Evolutionary conservation across 92 coral and sea anemone species (phyloP).

Genomic region (Porites evermanni): DNA sequence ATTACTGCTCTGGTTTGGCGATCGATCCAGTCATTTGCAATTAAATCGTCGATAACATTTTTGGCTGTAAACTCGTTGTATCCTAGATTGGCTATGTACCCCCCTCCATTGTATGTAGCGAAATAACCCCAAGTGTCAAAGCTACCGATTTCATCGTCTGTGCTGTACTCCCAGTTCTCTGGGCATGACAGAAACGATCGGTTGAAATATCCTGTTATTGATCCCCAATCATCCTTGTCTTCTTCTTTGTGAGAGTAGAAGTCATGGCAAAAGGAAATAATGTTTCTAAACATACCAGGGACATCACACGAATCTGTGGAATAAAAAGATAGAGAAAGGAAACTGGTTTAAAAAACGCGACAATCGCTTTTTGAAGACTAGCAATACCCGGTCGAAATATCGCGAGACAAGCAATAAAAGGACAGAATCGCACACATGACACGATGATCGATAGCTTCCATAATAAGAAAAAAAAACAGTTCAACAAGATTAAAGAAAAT

Average conservation of each 20-base stretch:
- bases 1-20: slow-evolving; percentile 37
- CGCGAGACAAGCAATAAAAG: too few species aligned
- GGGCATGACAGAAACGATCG: slow-evolving; percentile 7
- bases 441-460: neutral
- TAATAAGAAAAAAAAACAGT: too few species aligned
- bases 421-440: neutral
- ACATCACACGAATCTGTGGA: slow-evolving; percentile 1
- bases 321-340: neutral
- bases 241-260: slow-evolving; percentile 7
- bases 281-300: neutral
- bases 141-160: slow-evolving; percentile 1
- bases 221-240: neutral
- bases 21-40: slow-evolving; percentile 28
- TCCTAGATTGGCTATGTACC: slow-evolving; percentile 45
- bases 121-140: slow-evolving; percentile 41
- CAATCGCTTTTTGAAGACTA: too few species aligned
- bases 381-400: too few species aligned
- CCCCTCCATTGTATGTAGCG: slow-evolving; percentile 40
- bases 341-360: too few species aligned
- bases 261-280: neutral
- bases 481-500: neutral
- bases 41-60: slow-evolving; percentile 23
- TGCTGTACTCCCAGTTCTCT: slow-evolving; percentile 31
- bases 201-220: neutral
- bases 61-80: slow-evolving; percentile 21